Conservation (phyloP, 2,888 invertebrate genomes). For the Aphrophora alni region DNA sequence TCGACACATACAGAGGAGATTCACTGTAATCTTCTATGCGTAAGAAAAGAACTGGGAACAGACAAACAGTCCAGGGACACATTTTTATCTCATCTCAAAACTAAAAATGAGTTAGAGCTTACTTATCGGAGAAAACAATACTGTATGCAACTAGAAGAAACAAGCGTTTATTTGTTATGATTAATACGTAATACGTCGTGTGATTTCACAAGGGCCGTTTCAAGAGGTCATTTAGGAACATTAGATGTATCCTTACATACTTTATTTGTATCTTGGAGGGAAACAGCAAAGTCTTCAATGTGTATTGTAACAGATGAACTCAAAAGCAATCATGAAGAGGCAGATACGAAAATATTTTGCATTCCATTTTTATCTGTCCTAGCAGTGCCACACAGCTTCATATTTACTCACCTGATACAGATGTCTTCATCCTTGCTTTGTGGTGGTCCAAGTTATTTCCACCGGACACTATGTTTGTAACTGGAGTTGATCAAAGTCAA, state of each 20-base stretch:
- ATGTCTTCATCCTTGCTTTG: conserved; percentile 16
- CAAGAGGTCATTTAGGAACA: too few relatives aligned
- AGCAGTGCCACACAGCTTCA: conserved; percentile 9
- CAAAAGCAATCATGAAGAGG: conserved; percentile 21
- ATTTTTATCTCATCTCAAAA: not conserved
- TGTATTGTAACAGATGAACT: conserved; percentile 18
- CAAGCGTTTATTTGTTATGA: not conserved
- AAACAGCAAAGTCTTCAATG: conserved; percentile 17
- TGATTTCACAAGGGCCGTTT: too few relatives aligned
- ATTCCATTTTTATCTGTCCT: not conserved
- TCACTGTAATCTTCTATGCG: conserved; percentile 4
- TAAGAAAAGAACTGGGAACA: conserved; percentile 13
- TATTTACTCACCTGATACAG: conserved; percentile 19
- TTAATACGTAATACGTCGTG: too few relatives aligned
- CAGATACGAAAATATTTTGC: conserved; percentile 12
- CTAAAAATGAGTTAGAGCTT: not conserved
- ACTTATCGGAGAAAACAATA: too few relatives aligned
- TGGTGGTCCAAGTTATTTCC: conserved; percentile 19
- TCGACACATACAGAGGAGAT: conserved; percentile 8
- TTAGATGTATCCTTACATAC: too few relatives aligned
- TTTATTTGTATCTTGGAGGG: not conserved
- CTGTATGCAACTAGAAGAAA: too few relatives aligned
- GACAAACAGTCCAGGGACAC: conserved; percentile 7
- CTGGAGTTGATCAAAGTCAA: not conserved
- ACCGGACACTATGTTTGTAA: conserved; percentile 1